Conservation (phyloP, 2,797 vertebrate genomes). For the Melanotaenia trifasciata region DNA sequence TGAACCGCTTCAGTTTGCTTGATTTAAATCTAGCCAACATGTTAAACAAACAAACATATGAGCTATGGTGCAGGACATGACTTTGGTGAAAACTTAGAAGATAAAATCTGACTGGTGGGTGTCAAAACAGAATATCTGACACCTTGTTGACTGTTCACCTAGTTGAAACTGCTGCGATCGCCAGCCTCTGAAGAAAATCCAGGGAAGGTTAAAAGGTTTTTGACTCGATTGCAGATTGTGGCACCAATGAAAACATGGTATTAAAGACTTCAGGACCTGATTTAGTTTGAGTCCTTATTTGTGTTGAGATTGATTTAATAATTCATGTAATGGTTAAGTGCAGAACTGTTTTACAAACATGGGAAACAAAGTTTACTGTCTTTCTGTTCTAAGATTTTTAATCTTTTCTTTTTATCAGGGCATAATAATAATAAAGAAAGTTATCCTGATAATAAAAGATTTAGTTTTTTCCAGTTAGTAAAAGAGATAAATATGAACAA, state of each 20-base stretch:
- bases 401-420: background rate
- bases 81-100: background rate
- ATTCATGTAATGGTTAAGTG: background rate
- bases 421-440: background rate
- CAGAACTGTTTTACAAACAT: background rate
- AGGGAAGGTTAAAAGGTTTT: background rate
- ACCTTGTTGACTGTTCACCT: background rate
- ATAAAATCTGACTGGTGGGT: background rate
- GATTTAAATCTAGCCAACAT: too few species aligned
- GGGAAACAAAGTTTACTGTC: background rate
- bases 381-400: background rate
- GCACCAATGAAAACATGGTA: background rate
- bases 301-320: background rate
- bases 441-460: background rate
- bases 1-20: background rate
- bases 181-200: background rate
- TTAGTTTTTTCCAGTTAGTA: background rate
- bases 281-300: background rate
- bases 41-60: background rate
- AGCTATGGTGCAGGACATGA: background rate
- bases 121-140: conserved; percentile 5
- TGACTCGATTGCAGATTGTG: background rate
- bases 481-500: background rate
- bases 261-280: background rate
- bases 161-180: background rate